A percentile compares a stretch with the other conserved stretches of the same genome.
Evolutionary conservation across 2,797 vertebrate species (phyloP).

Genomic region (Chaunax sp.): DNA sequence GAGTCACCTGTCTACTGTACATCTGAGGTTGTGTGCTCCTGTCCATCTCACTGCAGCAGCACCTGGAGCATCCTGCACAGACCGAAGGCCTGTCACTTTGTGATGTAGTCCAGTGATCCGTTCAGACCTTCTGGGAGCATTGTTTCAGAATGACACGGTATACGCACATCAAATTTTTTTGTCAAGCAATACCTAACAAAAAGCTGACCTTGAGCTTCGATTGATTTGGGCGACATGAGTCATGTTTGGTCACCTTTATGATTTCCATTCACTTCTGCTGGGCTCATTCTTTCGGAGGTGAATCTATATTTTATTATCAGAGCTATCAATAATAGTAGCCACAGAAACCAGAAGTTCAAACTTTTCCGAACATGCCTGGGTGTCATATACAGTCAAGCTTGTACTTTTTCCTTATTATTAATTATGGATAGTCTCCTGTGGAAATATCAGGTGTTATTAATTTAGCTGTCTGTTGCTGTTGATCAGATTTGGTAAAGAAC

Average conservation of each 20-base stretch:
- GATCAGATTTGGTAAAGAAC: slow-evolving; percentile 28
- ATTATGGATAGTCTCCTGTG: slow-evolving; percentile 22
- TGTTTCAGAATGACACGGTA: slow-evolving; percentile 25
- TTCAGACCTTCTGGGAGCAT: slow-evolving; percentile 18
- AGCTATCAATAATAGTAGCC: slow-evolving; percentile 11
- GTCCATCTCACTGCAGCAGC: slow-evolving; percentile 3
- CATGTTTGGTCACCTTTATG: slow-evolving; percentile 32
- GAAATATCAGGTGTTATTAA: slow-evolving; percentile 22
- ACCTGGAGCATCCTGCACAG: slow-evolving; percentile 34
- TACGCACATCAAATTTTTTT: slow-evolving; percentile 25
- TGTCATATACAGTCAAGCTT: not conserved
- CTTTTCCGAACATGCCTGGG: slow-evolving; percentile 13
- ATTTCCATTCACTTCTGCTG: slow-evolving; percentile 25
- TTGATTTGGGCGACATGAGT: slow-evolving; percentile 30
- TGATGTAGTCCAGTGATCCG: slow-evolving; percentile 17
- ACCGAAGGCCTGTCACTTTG: not conserved
- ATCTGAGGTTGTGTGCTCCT: slow-evolving; percentile 10
- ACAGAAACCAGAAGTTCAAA: slow-evolving; percentile 39
- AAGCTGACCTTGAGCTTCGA: slow-evolving; percentile 33
- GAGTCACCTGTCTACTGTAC: slow-evolving; percentile 12
- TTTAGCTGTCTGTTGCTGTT: slow-evolving; percentile 22
- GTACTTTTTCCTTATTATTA: slow-evolving; percentile 8
- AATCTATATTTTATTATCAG: slow-evolving; percentile 28
- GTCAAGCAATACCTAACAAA: slow-evolving; percentile 28
- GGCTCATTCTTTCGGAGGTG: slow-evolving; percentile 16